Base-by-base conservation (phyloP, 1,140 invertebrate genomes). In the Drosophila kikkawai region DNA sequence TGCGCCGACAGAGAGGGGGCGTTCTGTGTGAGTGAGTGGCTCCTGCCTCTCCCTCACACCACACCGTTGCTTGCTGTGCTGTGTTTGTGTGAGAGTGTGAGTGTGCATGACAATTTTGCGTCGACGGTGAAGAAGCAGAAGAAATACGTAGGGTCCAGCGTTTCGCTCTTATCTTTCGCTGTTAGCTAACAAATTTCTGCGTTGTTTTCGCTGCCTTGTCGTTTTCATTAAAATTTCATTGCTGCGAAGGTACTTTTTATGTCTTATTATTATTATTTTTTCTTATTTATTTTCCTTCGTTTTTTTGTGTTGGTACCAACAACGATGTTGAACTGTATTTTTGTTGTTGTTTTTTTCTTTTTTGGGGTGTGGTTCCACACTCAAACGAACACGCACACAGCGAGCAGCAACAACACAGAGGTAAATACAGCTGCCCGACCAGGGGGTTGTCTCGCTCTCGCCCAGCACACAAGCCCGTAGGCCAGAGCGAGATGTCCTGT, bases 171-270 rank as follows among this genome's bases (percentile, higher is more conserved):
- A 76, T 60, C 64, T 59, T 55, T 69, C 34, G 73, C 74, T 66
- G 65, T 53, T 84, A 77, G 64, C 73, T 82, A 69, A 77, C 58
- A 80, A 71, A 75, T 71, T 83, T 83, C 57, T 76, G 81, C 70
- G 65, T 69, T 87, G 77, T 83, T 63, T 80, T 86, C 65, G 64
- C 66, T 84, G 57, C 36, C 65, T 79, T 88, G 74, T 84, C 80
- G 82, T 88, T 87, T 88, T 84, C 80, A 88, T 87, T 84, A 87
- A 87, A 87, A 84, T 84, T 88, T 88, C 84, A 83, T 88, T 87
- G 80, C 84, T 79, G 75, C 53, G 53, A 82, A 57, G 74, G 75
- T 68, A 78, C 64, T 41, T 58, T 36, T 57, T 73, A 37, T 59
- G 50, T 56, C 41, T 42, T 69, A 22, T 48, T 71, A 64, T 59